Evolutionary conservation across 2,888 invertebrate genomes (phyloP), one percentile per base, ranked within the genome.

Genomic region (Oxyscelio sp.): DNA sequence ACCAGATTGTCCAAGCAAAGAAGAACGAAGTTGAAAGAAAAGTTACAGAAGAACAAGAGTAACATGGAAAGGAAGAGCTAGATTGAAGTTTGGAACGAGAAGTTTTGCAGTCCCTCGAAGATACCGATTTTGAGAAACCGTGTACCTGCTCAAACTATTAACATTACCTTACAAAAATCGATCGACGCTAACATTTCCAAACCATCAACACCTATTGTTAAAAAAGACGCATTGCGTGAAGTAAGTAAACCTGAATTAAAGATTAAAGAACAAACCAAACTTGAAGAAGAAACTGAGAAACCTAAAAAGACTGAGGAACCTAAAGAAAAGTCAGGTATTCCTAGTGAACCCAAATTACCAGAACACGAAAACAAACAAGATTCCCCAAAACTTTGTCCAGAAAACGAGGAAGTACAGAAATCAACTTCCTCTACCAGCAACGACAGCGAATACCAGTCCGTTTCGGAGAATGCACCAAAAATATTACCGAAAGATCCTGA

Each of bases 121-220:
- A 92, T 92, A 83, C 92, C 92, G 19, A 75, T 92, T 15, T 88
- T 89, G 27, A 90, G 85, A 59, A 87, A 88, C 43, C 85, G 86
- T 75, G 52, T 84, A 58, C 85, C 89, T 11, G 81, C 87, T 2
- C 89, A 89, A 61, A 90, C 71, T 24, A 65, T 88, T 17, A 80
- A 79, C 15, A 73, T 87, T 9, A 79, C 58, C n/a, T 75, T 89
- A 15, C 86, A 87, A 19, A 88, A 73, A 75, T 73, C 86, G 59
- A 78, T 86, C 17, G 71, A 86, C 59, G 48, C 81, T 13, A 83
- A 74, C 34, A 48, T 87, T 54, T 63, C 50, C 0, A 87, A 83
- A 15, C 87, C 87, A 21, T 19, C 8, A 4, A 11, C 40, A 6
- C 2, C 9, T 8, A 0, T 68, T 22, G 8, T 40, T 13, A 74